phyloP scores from a whole-genome alignment of 2,888 invertebrate species.

The Allophyes oxyacanthae region DNA sequence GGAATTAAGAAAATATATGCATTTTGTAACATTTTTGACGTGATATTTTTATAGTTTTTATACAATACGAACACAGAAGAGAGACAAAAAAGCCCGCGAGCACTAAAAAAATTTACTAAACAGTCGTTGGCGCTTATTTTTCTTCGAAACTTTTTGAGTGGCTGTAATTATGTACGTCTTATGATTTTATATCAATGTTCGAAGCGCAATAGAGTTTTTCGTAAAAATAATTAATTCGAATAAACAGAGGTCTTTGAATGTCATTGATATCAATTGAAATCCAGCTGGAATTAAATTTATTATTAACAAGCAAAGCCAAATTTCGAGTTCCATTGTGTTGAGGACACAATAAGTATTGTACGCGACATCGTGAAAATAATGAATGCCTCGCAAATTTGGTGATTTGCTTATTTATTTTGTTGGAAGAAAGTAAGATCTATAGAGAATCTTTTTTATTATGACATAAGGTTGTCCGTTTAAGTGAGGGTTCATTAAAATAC shows the following conservation, averaged over 20 bases:
- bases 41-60: no score
- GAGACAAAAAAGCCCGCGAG: no score
- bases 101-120: no score
- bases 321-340: slow-evolving; percentile 33
- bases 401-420: slow-evolving; percentile 33
- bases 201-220: slow-evolving; percentile 2
- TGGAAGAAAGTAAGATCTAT: slow-evolving; percentile 5
- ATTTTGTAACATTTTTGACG: no score
- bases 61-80: no score
- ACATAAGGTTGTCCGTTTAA: slow-evolving; percentile 5
- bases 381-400: slow-evolving; percentile 43
- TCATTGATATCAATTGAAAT: slow-evolving; percentile 27
- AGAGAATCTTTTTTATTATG: slow-evolving; percentile 5
- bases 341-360: slow-evolving; percentile 53
- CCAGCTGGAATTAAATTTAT: slow-evolving; percentile 29
- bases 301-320: slow-evolving; percentile 40
- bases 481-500: no score
- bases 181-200: no score
- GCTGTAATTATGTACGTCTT: no score
- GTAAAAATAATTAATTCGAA: slow-evolving; percentile 26
- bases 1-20: no score
- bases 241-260: slow-evolving; percentile 18
- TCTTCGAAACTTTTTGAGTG: no score
- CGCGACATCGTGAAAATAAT: slow-evolving; percentile 32
- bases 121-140: no score